These are phyloP conservation scores for Halichoerus grypus DNA, from an alignment of 2,113 vertebrate genomes.

Conservation along the genomic window DNA sequence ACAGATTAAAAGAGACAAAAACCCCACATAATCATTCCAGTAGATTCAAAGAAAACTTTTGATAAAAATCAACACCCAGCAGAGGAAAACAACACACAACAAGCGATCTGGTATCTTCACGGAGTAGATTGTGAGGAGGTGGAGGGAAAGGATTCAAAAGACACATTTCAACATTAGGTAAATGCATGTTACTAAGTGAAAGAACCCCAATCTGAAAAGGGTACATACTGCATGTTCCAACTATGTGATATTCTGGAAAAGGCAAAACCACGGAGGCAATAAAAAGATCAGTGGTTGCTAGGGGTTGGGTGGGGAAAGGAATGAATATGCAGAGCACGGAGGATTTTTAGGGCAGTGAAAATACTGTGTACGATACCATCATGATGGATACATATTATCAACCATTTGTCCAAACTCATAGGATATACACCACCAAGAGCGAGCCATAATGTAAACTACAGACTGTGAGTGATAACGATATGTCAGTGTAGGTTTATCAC, in stretches of 20 bases:
- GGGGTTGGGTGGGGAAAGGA: background rate
- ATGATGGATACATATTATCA: background rate
- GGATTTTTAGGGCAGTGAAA: background rate
- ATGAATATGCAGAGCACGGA: background rate
- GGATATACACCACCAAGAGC: background rate
- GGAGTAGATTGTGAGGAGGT: background rate
- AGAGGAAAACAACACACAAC: background rate
- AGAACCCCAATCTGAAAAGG: background rate
- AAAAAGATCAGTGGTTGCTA: slow-evolving; percentile 20
- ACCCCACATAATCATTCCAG: slow-evolving; percentile 4
- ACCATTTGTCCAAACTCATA: background rate
- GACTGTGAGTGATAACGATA: background rate
- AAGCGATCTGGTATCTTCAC: slow-evolving; percentile 32
- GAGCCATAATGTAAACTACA: background rate
- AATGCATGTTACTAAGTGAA: background rate
- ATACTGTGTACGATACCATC: background rate
- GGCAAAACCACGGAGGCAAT: background rate
- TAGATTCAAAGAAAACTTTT: slow-evolving; percentile 50
- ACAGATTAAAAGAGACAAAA: slow-evolving; percentile 29
- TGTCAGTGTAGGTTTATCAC: background rate
- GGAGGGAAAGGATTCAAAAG: background rate
- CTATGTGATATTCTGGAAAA: background rate
- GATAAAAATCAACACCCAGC: background rate
- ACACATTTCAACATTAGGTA: background rate
- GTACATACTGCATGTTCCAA: background rate